Evolutionary conservation across 1,140 invertebrate genomes (phyloP).

Genomic region (Doryteuthis pealeii): DNA sequence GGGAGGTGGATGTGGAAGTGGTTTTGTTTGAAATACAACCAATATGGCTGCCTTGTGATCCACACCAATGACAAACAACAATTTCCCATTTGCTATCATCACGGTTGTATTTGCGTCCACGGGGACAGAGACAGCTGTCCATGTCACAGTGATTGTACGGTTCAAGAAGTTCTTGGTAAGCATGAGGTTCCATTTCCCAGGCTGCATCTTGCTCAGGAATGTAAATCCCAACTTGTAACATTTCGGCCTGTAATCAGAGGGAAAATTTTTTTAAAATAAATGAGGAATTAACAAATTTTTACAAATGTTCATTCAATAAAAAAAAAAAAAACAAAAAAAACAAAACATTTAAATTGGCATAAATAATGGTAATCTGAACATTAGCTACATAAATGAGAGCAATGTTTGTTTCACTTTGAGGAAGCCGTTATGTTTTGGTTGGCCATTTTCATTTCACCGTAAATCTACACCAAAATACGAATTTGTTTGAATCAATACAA

Average conservation of each 20-base stretch:
- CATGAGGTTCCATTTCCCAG: conserved; percentile 71
- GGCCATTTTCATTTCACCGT: no score
- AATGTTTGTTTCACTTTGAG: no score
- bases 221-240: conserved; percentile 69
- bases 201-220: conserved; percentile 70
- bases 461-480: no score
- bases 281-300: no score
- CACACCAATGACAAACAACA: conserved; percentile 64
- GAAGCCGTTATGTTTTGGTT: no score
- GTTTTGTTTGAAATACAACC: conserved; percentile 49
- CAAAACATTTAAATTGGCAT: no score
- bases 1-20: neutral
- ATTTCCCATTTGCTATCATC: conserved; percentile 66
- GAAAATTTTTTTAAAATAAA: neutral
- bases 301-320: no score
- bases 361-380: no score
- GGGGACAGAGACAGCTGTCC: conserved; percentile 64
- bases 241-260: conserved; percentile 56
- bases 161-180: conserved; percentile 67
- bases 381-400: no score
- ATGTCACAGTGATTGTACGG: conserved; percentile 67
- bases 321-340: no score
- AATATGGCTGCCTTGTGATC: conserved; percentile 65
- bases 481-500: no score
- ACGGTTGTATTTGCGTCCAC: conserved; percentile 63